Evolutionary conservation across 2,113 vertebrate species (phyloP).

Genomic region (Agelaius tricolor): DNA sequence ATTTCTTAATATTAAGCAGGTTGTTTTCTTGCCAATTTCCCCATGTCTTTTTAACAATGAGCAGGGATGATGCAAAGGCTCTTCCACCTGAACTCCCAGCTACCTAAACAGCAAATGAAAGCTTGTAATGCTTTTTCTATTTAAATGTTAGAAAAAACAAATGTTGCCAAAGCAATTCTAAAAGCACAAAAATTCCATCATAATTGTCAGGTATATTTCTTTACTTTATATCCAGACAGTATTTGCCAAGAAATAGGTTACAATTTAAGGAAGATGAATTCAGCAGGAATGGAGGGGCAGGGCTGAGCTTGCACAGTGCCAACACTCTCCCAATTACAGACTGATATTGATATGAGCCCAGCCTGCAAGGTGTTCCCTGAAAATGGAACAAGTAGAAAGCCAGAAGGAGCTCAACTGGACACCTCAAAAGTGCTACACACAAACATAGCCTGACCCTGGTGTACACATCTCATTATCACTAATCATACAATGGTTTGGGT

Average conservation of each 20-base stretch:
- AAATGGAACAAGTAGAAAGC: not conserved
- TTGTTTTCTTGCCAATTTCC: not conserved
- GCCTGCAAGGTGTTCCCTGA: not conserved
- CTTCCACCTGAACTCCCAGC: not conserved
- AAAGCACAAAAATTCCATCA: not conserved
- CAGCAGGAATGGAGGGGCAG: not conserved
- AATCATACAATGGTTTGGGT: not conserved
- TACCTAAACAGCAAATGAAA: slow-evolving; percentile 1
- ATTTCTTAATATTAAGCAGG: not conserved
- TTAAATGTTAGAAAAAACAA: not conserved
- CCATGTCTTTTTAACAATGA: not conserved
- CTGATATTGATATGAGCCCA: rapidly evolving
- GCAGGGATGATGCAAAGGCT: not conserved
- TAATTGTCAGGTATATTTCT: not conserved
- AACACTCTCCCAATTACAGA: not conserved
- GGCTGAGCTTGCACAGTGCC: not conserved
- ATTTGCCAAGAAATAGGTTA: not conserved
- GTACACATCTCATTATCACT: rapidly evolving
- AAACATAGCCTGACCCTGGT: not conserved
- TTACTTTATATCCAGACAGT: not conserved
- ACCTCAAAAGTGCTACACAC: not conserved
- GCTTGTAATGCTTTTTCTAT: not conserved
- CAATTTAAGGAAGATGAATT: not conserved
- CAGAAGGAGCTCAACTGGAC: not conserved
- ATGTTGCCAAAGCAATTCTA: not conserved